These are phyloP conservation scores for Zosterops lateralis DNA, from an alignment of 2,113 vertebrate genomes.

Conservation along the genomic window DNA sequence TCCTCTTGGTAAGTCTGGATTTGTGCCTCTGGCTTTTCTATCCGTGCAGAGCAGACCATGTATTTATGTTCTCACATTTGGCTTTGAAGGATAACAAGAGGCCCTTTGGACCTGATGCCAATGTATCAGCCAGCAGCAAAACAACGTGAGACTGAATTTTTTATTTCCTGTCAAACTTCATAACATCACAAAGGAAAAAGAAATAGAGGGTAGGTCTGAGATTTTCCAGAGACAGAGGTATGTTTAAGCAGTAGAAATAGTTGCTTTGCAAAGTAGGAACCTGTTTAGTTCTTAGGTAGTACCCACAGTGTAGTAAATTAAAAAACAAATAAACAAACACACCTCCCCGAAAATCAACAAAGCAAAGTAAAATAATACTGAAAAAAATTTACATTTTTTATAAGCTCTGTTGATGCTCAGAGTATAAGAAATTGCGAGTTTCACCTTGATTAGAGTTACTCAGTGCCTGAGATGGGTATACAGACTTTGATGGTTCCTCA, in stretches of 20 bases:
- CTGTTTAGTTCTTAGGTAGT: background rate
- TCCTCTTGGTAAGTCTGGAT: background rate
- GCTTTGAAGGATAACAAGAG: slow-evolving; percentile 37
- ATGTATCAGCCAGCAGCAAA: slow-evolving; percentile 26
- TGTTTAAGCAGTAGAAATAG: background rate
- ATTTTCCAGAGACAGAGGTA: background rate
- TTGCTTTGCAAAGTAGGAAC: background rate
- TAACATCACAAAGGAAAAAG: slow-evolving; percentile 17
- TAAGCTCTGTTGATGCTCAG: background rate
- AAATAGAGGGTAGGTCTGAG: background rate
- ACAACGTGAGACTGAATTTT: slow-evolving; percentile 23
- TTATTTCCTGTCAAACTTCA: slow-evolving; percentile 41
- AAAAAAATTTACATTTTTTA: background rate
- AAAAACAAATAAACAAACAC: background rate
- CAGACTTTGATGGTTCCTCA: background rate
- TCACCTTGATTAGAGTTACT: background rate
- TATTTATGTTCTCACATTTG: slow-evolving; percentile 21
- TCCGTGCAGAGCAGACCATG: background rate
- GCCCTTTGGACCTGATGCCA: background rate
- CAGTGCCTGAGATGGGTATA: background rate
- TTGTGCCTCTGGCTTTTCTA: slow-evolving; percentile 23
- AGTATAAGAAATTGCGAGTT: background rate
- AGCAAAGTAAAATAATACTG: background rate
- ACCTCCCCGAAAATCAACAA: rapidly evolving
- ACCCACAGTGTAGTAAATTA: background rate